Conservation (phyloP, 2,113 vertebrate genomes). For the Chitala chitala region DNA sequence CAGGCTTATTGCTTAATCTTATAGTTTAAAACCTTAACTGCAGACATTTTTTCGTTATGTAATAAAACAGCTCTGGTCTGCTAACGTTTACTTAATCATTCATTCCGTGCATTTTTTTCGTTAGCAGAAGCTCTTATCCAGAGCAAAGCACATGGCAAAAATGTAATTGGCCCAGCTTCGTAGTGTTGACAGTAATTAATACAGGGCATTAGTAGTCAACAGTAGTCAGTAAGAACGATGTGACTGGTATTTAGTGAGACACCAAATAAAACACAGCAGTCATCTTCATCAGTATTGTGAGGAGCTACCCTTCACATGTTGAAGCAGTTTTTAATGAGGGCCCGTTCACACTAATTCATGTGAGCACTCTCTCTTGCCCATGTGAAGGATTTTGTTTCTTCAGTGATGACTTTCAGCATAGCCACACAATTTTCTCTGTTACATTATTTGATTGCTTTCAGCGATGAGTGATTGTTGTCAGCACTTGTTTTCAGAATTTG, state of each 20-base stretch:
- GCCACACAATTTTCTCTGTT: neutral
- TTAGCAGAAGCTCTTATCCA: too few relatives aligned
- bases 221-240: neutral
- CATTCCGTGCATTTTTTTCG: too few relatives aligned
- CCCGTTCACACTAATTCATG: neutral
- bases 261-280: neutral
- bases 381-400: neutral
- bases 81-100: constrained; percentile 5
- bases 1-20: neutral
- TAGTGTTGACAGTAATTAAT: neutral
- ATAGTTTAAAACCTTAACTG: neutral
- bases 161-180: neutral
- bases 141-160: too few relatives aligned
- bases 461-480: neutral
- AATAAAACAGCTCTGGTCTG: neutral
- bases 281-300: neutral
- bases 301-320: neutral
- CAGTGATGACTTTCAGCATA: neutral
- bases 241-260: neutral
- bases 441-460: neutral
- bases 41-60: neutral
- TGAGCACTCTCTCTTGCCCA: neutral
- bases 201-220: neutral
- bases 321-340: too few relatives aligned
- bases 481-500: too few relatives aligned